Conservation (phyloP, 2,113 vertebrate genomes). For the Calidris pygmaea region DNA sequence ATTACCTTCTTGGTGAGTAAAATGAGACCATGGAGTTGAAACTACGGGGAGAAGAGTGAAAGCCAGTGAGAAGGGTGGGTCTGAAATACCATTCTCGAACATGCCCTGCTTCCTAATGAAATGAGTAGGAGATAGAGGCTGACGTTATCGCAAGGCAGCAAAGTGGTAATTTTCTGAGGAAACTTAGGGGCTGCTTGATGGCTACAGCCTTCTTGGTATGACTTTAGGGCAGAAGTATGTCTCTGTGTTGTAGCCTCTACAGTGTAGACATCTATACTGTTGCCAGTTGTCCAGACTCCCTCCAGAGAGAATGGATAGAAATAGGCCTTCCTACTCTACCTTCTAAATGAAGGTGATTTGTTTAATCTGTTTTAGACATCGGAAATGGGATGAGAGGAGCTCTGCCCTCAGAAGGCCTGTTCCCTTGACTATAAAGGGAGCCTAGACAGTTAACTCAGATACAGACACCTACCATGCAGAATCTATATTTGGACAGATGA, state of each 20-base stretch:
- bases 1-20: slow-evolving; percentile 14
- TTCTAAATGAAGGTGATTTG: neutral
- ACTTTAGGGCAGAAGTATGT: neutral
- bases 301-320: neutral
- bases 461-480: slow-evolving; percentile 50
- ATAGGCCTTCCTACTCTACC: slow-evolving; percentile 26
- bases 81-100: neutral
- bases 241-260: neutral
- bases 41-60: slow-evolving; percentile 12
- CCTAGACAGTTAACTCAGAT: slow-evolving; percentile 20
- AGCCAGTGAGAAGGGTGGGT: neutral
- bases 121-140: neutral
- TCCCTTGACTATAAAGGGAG: neutral
- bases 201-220: neutral
- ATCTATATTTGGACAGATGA: slow-evolving; percentile 65
- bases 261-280: neutral
- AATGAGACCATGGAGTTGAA: neutral
- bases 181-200: neutral
- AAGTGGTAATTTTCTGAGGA: neutral
- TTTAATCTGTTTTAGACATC: slow-evolving; percentile 17
- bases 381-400: slow-evolving; percentile 23
- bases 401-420: slow-evolving; percentile 44
- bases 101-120: neutral
- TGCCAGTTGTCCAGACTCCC: neutral
- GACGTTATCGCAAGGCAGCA: neutral